Evolutionary conservation across 1,140 invertebrate species (phyloP), one percentile per base, ranked within the genome.

Genomic region (Cyrtorhinus lividipennis): DNA sequence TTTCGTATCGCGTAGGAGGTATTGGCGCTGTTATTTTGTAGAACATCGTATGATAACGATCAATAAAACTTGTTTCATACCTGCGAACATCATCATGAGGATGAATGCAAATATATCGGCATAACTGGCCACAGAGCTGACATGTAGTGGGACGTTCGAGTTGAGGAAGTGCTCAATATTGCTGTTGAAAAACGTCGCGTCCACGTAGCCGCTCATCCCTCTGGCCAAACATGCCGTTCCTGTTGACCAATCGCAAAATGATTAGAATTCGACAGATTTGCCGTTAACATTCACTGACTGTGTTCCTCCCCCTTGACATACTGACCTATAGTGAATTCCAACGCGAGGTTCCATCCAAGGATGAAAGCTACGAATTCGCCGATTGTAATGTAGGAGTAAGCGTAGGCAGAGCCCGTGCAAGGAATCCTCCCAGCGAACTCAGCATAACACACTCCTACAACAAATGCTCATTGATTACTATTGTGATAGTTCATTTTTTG

Each of bases 251-350:
- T n/a, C n/a, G n/a, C 48, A 66, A 64, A 25, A n/a, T n/a, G n/a
- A n/a, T n/a, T n/a, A n/a, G 38, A 44, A 44, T 44, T 44, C 8
- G 38, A 44, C n/a, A n/a, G n/a, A n/a, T n/a, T n/a, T n/a, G n/a
- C n/a, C n/a, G n/a, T n/a, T n/a, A n/a, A n/a, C n/a, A n/a, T n/a
- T n/a, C n/a, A n/a, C n/a, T n/a, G n/a, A n/a, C n/a, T n/a, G n/a
- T n/a, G n/a, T n/a, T n/a, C n/a, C n/a, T n/a, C n/a, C n/a, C n/a
- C n/a, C n/a, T n/a, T n/a, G n/a, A n/a, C n/a, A n/a, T n/a, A n/a
- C n/a, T n/a, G n/a, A 83, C 89, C 90, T 67, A 94, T 92, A 1
- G 90, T 81, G 77, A 92, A 93, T 73, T 93, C 90, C 48, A 93
- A 74, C 64, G 92, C 87, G 1, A 92, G 78, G 74, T 92, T 93